Percentiles rank a stretch among this genome's conserved stretches.
phyloP scores from a whole-genome alignment of 2,888 invertebrate species.

The Dinocampus coccinellae region DNA sequence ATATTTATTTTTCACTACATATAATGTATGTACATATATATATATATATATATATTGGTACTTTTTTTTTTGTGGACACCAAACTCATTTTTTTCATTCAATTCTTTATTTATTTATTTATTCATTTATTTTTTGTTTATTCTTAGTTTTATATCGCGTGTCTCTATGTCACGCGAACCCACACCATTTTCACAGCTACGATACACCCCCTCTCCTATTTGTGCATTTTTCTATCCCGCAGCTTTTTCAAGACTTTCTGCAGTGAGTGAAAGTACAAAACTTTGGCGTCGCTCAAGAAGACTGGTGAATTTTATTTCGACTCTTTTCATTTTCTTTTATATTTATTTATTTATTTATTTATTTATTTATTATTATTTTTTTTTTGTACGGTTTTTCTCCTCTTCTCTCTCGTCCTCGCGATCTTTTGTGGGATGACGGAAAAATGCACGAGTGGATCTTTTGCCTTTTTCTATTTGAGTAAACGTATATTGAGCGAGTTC shows the following conservation, averaged over 20 bases:
- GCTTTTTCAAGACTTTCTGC: slow-evolving; percentile 28
- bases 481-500: not conserved
- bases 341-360: too few species aligned
- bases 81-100: slow-evolving; percentile 3
- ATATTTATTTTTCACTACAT: slow-evolving; percentile 26
- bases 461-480: slow-evolving; percentile 8
- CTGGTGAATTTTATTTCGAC: not conserved
- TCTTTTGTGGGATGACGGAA: not conserved
- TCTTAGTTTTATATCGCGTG: slow-evolving; percentile 30
- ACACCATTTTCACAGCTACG: slow-evolving; percentile 9
- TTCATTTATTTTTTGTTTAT: not conserved
- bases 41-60: not conserved
- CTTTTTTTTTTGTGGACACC: slow-evolving; percentile 1
- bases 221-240: not conserved
- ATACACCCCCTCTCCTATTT: not conserved
- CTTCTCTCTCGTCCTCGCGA: not conserved
- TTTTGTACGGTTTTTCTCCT: too few species aligned
- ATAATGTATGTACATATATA: not conserved
- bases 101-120: not conserved
- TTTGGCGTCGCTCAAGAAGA: not conserved
- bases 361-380: too few species aligned
- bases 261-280: not conserved
- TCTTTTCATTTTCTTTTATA: not conserved
- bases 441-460: slow-evolving; percentile 16
- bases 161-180: slow-evolving; percentile 36